Evolutionary conservation across 2,888 invertebrate genomes (phyloP).

Genomic region (Drosophila macrospina): DNA sequence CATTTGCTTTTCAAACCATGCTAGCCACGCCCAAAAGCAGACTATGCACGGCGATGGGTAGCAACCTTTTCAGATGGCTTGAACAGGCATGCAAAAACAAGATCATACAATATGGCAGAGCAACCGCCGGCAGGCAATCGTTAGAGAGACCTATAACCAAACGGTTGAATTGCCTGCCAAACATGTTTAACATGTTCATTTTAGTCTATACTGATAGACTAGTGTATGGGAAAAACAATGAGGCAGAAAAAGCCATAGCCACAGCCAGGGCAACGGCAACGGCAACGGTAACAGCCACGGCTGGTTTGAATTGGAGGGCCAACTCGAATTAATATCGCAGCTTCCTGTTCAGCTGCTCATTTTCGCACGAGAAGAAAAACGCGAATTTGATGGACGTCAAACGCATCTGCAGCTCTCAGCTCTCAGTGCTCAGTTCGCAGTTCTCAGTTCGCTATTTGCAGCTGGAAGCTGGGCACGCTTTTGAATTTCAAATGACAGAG

Average conservation of each 20-base stretch:
- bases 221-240: slow-evolving; percentile 3
- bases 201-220: not conserved
- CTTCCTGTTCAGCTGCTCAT: slow-evolving; percentile 58
- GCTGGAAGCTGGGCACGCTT: slow-evolving; percentile 55
- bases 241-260: slow-evolving; percentile 6
- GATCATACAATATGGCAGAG: slow-evolving; percentile 30
- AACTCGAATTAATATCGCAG: slow-evolving; percentile 60
- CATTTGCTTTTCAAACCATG: slow-evolving; percentile 19
- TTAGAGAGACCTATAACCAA: slow-evolving; percentile 21
- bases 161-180: slow-evolving; percentile 17
- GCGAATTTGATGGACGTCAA: slow-evolving; percentile 47
- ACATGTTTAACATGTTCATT: slow-evolving; percentile 50
- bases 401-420: slow-evolving; percentile 32
- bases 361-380: slow-evolving; percentile 60
- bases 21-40: slow-evolving; percentile 57
- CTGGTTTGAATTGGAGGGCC: slow-evolving; percentile 7
- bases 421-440: not conserved
- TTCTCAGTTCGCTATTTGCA: not conserved
- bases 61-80: slow-evolving; percentile 28
- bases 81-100: slow-evolving; percentile 32
- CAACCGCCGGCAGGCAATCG: slow-evolving; percentile 34
- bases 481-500: slow-evolving; percentile 76
- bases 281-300: not conserved
- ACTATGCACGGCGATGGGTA: slow-evolving; percentile 43
- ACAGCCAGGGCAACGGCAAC: not conserved